phyloP scores from a whole-genome alignment of 2,113 vertebrate species.

The Apeltes quadracus region DNA sequence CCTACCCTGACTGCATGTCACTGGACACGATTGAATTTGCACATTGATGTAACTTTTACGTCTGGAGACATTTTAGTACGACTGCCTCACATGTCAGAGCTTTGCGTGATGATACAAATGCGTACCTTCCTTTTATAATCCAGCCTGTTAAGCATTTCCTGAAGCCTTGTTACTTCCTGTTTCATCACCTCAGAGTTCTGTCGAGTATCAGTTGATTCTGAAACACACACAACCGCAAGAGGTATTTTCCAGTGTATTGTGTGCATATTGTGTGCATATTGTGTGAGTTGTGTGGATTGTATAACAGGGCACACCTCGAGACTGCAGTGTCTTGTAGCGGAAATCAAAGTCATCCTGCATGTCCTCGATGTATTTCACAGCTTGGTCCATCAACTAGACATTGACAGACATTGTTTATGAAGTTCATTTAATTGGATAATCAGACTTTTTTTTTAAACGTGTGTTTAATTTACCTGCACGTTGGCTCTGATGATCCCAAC shows the following conservation, averaged over 20 bases:
- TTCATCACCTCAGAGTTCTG: slow-evolving; percentile 86
- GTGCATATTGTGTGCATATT: not conserved
- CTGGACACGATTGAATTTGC: not conserved
- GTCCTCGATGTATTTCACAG: slow-evolving; percentile 94
- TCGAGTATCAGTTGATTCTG: slow-evolving; percentile 85
- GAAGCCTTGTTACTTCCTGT: slow-evolving; percentile 89
- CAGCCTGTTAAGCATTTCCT: slow-evolving; percentile 94
- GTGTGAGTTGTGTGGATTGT: not conserved
- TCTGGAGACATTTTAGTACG: not conserved
- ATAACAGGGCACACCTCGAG: slow-evolving; percentile 82
- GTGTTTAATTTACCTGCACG: slow-evolving; percentile 83
- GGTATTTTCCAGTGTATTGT: not conserved
- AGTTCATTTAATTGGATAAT: not conserved
- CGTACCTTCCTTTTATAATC: slow-evolving; percentile 95
- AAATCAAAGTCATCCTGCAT: slow-evolving; percentile 98
- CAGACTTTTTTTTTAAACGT: not conserved
- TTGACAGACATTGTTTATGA: not conserved
- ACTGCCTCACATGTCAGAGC: not conserved
- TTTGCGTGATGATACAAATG: not conserved
- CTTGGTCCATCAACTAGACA: slow-evolving; percentile 91
- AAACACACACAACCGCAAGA: slow-evolving; percentile 32
- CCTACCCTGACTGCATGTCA: too few relatives aligned
- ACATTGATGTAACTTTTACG: not conserved
- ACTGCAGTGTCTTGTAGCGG: slow-evolving; percentile 94
- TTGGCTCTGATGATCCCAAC: slow-evolving; percentile 89